phyloP scores from a whole-genome alignment of 2,888 invertebrate species.

The Eristalis arbustorum region DNA sequence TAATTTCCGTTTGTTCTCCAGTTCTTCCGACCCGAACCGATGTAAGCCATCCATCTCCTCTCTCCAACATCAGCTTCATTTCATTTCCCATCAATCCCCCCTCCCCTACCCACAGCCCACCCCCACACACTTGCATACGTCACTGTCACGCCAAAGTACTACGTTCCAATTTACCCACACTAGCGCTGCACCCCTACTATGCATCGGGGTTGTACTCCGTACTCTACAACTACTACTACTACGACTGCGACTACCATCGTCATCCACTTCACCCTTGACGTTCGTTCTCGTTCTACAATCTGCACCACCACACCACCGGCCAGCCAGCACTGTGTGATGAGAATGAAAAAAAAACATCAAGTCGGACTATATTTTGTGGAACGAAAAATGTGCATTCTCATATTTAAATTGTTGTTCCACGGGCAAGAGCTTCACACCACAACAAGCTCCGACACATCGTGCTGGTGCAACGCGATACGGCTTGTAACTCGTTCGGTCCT shows the following conservation, averaged over 20 bases:
- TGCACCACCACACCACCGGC: not conserved
- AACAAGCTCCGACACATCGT: conserved; percentile 58
- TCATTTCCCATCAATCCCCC: conserved; percentile 22
- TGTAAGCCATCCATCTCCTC: not conserved
- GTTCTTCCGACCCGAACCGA: conserved; percentile 18
- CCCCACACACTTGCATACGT: conserved; percentile 44
- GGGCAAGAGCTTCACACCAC: conserved; percentile 66
- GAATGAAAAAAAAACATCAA: not conserved
- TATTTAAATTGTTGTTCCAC: conserved; percentile 69
- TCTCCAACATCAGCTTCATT: not conserved
- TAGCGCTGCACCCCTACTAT: not conserved
- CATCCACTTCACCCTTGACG: conserved; percentile 5
- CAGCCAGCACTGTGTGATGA: conserved; percentile 10
- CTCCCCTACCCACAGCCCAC: not conserved
- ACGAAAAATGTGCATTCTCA: conserved; percentile 65
- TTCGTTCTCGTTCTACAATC: conserved; percentile 1
- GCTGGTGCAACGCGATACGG: conserved; percentile 19
- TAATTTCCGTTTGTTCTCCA: conserved; percentile 61
- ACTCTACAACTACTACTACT: not conserved
- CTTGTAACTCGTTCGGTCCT: not conserved
- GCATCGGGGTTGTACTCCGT: conserved; percentile 11
- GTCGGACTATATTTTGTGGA: conserved; percentile 9
- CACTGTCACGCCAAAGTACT: conserved; percentile 36
- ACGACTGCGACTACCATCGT: conserved; percentile 6
- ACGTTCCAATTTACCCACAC: conserved; percentile 58